A percentile compares a stretch with the other conserved stretches of the same genome.
phyloP scores from a whole-genome alignment of 2,888 invertebrate genomes.

The Vannuccia rotundouncinata region DNA sequence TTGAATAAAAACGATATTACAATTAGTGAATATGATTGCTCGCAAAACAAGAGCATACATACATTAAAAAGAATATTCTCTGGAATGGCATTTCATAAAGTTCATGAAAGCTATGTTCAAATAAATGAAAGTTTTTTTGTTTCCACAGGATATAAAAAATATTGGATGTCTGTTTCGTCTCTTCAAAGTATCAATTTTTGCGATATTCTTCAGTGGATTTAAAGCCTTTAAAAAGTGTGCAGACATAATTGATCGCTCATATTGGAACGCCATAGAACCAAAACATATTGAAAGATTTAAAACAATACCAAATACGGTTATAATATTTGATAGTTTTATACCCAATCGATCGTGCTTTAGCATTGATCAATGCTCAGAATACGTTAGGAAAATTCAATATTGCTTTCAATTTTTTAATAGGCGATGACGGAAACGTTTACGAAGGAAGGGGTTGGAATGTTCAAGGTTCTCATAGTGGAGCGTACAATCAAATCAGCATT shows the following conservation, averaged over 20 bases:
- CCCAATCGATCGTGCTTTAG: background rate
- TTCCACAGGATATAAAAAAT: background rate
- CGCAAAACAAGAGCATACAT: background rate
- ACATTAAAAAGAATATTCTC: background rate
- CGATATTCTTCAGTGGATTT: no score
- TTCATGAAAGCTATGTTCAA: background rate
- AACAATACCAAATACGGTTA: no score
- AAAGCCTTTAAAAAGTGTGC: no score
- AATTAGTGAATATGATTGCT: background rate
- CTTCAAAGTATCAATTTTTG: background rate
- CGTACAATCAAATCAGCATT: background rate
- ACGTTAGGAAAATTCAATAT: slow-evolving; percentile 1
- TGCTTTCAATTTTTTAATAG: background rate
- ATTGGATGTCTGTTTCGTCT: background rate
- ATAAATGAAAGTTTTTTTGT: background rate
- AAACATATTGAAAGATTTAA: no score
- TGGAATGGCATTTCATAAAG: background rate
- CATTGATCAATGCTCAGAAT: background rate
- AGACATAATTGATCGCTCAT: no score
- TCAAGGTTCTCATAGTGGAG: slow-evolving; percentile 4
- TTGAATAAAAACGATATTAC: background rate
- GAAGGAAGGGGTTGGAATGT: slow-evolving; percentile 4
- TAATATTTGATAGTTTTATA: background rate
- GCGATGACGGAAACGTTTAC: slow-evolving; percentile 7
- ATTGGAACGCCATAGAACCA: no score